Base-by-base conservation (phyloP, 2,113 vertebrate genomes). In the Delphinapterus leucas region DNA sequence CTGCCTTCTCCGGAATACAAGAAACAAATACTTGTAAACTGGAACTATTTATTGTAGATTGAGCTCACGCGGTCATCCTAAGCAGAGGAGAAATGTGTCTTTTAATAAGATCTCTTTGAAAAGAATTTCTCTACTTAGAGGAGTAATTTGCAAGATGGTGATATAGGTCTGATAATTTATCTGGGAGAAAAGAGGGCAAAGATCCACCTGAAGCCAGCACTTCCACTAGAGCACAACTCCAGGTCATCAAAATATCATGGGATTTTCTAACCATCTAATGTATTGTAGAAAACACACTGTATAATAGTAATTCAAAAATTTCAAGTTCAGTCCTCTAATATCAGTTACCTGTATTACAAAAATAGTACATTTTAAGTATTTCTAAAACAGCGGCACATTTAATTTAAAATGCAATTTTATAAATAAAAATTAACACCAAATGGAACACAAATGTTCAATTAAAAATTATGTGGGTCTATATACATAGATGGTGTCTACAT, bases 201-300 rank as follows among this genome's bases (percentile, higher is more conserved):
- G 15, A 41, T 6, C 20, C 28, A 17, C 9, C 18, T 58, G 6
- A 17, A 80, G 5, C 1, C 23, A 11, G 23, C n/a, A 55, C 17
- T 86, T 8, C 9, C 3, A 2, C 6, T 7, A 3, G 1, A 44
- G 4, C 26, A 20, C 1, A 33, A 1, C 0, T 11, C 44, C 33
- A 5, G 2, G 6, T 25, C 21, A 36, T 31, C 8, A 12, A 26
- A n/a, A 36, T 49, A 18, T 5, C 25, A 20, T 5, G 28, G 18
- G 2, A 23, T 41, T 44, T 17, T 3, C 3, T 28, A 21, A 15
- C 9, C 58, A 26, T 2, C 36, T 61, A 23, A 63, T 14, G 5
- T 3, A 15, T 2, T 44, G 9, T 25, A 31, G 65, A 76, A 58
- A 11, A n/a, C 31, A 44, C 14, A 17, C 28, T 41, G 10, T 74